Evolutionary conservation across 1,140 invertebrate species (phyloP).

Genomic region (Scylla paramamosain): DNA sequence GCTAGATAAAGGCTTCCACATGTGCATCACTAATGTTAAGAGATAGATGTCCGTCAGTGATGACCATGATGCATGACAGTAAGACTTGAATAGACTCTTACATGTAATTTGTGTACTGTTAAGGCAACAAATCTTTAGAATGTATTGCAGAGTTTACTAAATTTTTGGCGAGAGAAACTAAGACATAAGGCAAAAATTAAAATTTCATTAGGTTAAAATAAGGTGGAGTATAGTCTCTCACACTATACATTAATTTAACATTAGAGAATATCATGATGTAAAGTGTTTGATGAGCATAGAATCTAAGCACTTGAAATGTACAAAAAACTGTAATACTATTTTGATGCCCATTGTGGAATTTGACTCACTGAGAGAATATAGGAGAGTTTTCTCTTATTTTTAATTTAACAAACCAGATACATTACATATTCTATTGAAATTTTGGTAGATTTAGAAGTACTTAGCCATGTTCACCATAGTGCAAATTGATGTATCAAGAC

Average conservation of each 20-base stretch:
- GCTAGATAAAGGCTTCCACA: neutral
- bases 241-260: too few relatives aligned
- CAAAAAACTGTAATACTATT: constrained; percentile 70
- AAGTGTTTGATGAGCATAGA: constrained; percentile 70
- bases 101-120: constrained; percentile 4
- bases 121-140: neutral
- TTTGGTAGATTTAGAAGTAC: neutral
- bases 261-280: constrained; percentile 45
- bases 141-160: neutral
- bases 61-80: constrained; percentile 13
- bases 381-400: constrained; percentile 27
- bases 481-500: neutral
- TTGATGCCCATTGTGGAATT: constrained; percentile 69
- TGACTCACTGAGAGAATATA: neutral
- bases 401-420: neutral
- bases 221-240: neutral
- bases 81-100: neutral
- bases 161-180: neutral
- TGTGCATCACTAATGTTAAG: constrained; percentile 8
- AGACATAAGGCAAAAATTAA: neutral
- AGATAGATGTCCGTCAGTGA: neutral
- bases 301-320: constrained; percentile 75
- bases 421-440: too few relatives aligned
- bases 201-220: neutral
- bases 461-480: neutral